Evolutionary conservation across 30 jellyfish, hydroid and myxozoan species (phyloP), one percentile per base, ranked within the genome.

Genomic region (Aurelia aurita): DNA sequence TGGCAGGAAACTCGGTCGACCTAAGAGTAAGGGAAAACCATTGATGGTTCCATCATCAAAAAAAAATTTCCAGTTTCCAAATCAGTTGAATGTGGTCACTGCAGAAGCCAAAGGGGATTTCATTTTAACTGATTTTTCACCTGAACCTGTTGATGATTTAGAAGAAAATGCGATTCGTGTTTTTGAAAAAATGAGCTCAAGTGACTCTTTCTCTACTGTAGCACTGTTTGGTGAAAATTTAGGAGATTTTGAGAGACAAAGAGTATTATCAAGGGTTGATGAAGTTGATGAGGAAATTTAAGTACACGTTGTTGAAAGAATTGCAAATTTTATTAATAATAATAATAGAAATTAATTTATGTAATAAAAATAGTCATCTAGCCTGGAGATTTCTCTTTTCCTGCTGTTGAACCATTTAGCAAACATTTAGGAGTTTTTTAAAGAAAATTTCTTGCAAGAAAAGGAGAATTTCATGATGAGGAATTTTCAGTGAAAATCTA

Each of bases 181-280:
- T 1, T 18, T 49, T n/a, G 82, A 65, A 21, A 45, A 22, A 29
- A 59, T 45, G 39, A 27, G 45, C 8, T n/a, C 67, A 8, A 29
- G 18, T 44, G 58, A 77, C 46, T 29, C 78, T 10, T 77, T 60
- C 31, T 34, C 78, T 25, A n/a, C 79, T 18, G 54, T 20, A 9
- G 23, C 5, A n/a, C 39, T 77, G 14, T 60, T 61, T 43, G 26
- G 28, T 31, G 53, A 77, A 46, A 72, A 77, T 8, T 19, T 77
- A 25, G 79, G 45, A 21, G n/a, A 31, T 19, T 31, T 35, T 20
- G 88, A 77, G 3, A 32, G 69, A 55, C 70, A 77, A 47, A 77
- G 79, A 44, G 58, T 77, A 19, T 47, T 77, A 57, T 77, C 88
- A 58, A 31, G 70, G 8, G 88, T 77, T 29, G 88, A 77, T 31